A percentile compares a stretch with the other conserved stretches of the same genome.
These are phyloP conservation scores for Altica lythri DNA, from an alignment of 2,888 invertebrate genomes.

Conservation along the genomic window DNA sequence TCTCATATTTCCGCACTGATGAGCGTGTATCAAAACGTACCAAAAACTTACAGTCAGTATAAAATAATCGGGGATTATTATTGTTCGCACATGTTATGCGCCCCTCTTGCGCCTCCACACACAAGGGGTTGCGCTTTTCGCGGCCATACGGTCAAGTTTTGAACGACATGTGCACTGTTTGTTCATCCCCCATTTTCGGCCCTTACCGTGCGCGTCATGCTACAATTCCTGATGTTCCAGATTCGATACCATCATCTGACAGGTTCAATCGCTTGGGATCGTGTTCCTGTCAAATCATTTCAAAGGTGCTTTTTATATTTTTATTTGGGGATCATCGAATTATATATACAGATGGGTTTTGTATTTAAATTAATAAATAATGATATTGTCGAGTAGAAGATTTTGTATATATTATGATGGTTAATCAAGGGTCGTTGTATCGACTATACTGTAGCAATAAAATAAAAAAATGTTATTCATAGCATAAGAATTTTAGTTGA, in stretches of 20 bases:
- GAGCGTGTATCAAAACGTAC: background rate
- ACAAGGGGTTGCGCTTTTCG: slow-evolving; percentile 51
- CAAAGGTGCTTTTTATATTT: too few species aligned
- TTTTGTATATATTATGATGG: too few species aligned
- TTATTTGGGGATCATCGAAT: too few species aligned
- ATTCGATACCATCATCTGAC: slow-evolving; percentile 2
- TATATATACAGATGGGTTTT: too few species aligned
- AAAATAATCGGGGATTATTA: slow-evolving; percentile 51
- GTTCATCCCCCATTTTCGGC: background rate
- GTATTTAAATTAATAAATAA: too few species aligned
- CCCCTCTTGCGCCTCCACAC: background rate
- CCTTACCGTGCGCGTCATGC: too few species aligned
- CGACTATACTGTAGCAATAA: too few species aligned
- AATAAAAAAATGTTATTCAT: too few species aligned
- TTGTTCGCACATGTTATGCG: slow-evolving; percentile 55
- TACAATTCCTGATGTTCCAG: background rate
- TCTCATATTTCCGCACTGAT: background rate
- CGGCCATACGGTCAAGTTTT: slow-evolving; percentile 56
- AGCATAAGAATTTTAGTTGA: too few species aligned
- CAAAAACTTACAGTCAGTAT: slow-evolving; percentile 4
- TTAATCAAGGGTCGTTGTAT: too few species aligned
- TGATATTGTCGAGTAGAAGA: too few species aligned
- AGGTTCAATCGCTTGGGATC: slow-evolving; percentile 17
- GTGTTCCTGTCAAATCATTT: slow-evolving; percentile 16
- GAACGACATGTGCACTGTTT: slow-evolving; percentile 37